These are phyloP conservation scores for Limosa lapponica DNA, from an alignment of 2,797 vertebrate genomes.

Conservation along the genomic window DNA sequence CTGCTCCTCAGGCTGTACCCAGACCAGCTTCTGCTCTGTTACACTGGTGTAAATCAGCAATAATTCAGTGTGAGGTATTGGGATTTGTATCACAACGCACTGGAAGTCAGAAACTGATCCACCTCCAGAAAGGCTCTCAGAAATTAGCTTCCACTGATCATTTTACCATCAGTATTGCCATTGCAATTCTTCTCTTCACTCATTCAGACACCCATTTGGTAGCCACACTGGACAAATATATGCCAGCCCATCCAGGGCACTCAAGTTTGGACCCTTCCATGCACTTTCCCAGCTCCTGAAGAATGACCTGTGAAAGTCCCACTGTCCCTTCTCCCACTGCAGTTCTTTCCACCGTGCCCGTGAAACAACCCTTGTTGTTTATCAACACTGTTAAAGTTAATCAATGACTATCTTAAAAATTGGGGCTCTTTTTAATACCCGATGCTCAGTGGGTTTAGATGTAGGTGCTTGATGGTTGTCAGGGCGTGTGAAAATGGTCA, in stretches of 20 bases:
- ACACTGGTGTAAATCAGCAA: neutral
- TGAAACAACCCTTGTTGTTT: neutral
- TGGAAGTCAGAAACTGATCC: neutral
- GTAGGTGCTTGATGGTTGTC: neutral
- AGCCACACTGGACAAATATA: neutral
- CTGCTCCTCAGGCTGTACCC: neutral
- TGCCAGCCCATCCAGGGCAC: neutral
- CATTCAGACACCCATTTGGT: neutral
- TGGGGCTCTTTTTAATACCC: neutral
- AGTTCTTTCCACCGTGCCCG: rapidly evolving
- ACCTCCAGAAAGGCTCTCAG: neutral
- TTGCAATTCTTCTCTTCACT: neutral
- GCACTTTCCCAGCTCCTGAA: neutral
- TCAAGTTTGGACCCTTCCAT: neutral
- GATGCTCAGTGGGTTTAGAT: neutral
- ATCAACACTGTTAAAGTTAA: neutral
- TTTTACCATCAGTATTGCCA: neutral
- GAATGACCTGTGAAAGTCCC: neutral
- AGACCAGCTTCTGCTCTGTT: neutral
- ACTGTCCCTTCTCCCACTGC: neutral
- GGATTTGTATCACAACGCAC: neutral
- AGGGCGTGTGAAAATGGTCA: rapidly evolving
- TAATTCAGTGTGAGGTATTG: neutral
- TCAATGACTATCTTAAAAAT: neutral
- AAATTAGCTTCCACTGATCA: neutral